Base-by-base conservation (phyloP, 2,797 vertebrate species). In the Sebastes hubbsi region DNA sequence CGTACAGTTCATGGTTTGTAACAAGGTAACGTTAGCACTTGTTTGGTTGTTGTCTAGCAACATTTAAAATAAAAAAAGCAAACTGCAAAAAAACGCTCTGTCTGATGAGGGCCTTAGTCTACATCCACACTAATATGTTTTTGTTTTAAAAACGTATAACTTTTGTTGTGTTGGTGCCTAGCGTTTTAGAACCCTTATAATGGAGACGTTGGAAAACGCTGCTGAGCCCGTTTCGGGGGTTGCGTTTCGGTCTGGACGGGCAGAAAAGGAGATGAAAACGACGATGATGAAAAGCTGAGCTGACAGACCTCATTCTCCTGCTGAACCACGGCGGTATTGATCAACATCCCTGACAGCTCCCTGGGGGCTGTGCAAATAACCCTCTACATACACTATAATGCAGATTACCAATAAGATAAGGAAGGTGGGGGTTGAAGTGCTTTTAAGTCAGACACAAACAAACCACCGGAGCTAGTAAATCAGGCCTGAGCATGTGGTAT, bases 321-420 rank as follows among this genome's bases (percentile, higher is more conserved):
- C 29, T 73, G 38, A 66, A 60, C 54, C 63, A 77, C 4, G 13
- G 18, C 0, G 1, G 38, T 74, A 87, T 75, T 85, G 80, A 88
- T 88, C 81, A 59, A 38, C 66, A 74, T 52, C 55, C 5, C 63
- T 24, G 36, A 66, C 12, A 36, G 59, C 30, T 34, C 87, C 66
- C 55, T n/a, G 4, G 71, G 66, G 77, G 36, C 8, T 8, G 34
- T 22, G 30, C 68, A 86, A 85, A 83, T 6, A 83, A n/a, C 29
- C 58, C 42, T 27, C 18, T 49, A 52, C 49, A 64, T 75, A 38
- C 22, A 42, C 13, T 49, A 77, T 78, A 38, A 77, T 46, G 61
- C 46, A 68, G 72, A 86, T 84, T 42, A 87, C 46, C 32, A 71
- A 70, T 42, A 32, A 60, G 60, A 30, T 59, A 71, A 49, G 3